Evolutionary conservation across 2,888 invertebrate genomes (phyloP).

Genomic region (Drosophila mercatorum): DNA sequence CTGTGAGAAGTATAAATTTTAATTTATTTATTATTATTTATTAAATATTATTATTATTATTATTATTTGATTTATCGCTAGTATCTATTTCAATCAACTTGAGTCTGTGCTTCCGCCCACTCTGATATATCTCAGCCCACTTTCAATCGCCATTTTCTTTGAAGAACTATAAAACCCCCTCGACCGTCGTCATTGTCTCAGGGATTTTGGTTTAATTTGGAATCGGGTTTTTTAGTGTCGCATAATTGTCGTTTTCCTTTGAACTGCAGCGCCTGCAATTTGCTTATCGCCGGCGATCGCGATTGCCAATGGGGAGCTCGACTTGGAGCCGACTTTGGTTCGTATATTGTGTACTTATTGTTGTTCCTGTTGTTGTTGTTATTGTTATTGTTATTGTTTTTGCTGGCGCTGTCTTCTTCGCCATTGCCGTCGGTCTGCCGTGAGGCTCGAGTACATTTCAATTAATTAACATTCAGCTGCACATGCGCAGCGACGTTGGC

Average conservation of each 20-base stretch:
- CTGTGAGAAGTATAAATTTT: neutral
- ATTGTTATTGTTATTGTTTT: slow-evolving; percentile 32
- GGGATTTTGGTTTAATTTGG: slow-evolving; percentile 57
- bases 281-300: slow-evolving; percentile 81
- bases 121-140: slow-evolving; percentile 9
- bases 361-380: slow-evolving; percentile 21
- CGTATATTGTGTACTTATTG: slow-evolving; percentile 34
- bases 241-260: slow-evolving; percentile 79
- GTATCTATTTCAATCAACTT: neutral
- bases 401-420: slow-evolving; percentile 49
- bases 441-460: slow-evolving; percentile 75
- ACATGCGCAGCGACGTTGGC: slow-evolving; percentile 69
- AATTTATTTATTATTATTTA: too few species aligned
- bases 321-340: slow-evolving; percentile 33
- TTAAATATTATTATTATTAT: too few species aligned
- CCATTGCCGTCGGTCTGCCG: slow-evolving; percentile 53
- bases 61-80: too few species aligned
- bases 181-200: slow-evolving; percentile 14
- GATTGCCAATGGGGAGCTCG: slow-evolving; percentile 70
- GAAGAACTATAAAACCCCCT: neutral
- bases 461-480: slow-evolving; percentile 81
- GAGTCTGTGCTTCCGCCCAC: slow-evolving; percentile 1
- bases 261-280: slow-evolving; percentile 83
- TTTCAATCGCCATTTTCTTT: slow-evolving; percentile 37
- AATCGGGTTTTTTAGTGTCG: slow-evolving; percentile 65